phyloP scores from a whole-genome alignment of 2,888 invertebrate species.

The Acanthosepion pharaonis region DNA sequence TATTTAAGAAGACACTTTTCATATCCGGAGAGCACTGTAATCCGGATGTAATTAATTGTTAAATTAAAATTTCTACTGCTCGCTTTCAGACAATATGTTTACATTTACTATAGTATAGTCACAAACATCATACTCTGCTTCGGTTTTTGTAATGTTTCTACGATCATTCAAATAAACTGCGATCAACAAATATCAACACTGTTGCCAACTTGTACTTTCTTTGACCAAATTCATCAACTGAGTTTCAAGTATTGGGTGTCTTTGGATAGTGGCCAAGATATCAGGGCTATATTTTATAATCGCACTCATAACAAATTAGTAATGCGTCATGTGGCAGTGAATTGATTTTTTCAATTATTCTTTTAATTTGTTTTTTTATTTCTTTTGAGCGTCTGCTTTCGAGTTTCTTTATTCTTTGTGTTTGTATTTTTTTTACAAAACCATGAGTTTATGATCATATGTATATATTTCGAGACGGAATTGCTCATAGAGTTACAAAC shows the following conservation, averaged over 20 bases:
- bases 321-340: not conserved
- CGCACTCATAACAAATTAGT: conserved; percentile 13
- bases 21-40: too few relatives aligned
- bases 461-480: not conserved
- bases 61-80: too few relatives aligned
- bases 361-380: not conserved
- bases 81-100: too few relatives aligned
- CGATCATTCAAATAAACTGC: not conserved
- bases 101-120: too few relatives aligned
- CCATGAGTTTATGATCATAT: not conserved
- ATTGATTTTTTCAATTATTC: not conserved
- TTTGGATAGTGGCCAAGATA: not conserved
- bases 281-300: not conserved
- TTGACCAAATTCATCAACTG: not conserved
- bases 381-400: not conserved
- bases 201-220: not conserved
- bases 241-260: not conserved
- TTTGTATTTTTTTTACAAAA: not conserved
- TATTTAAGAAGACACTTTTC: too few relatives aligned
- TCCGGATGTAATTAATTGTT: too few relatives aligned
- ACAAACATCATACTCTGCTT: too few relatives aligned
- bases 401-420: not conserved
- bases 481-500: not conserved
- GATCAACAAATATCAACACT: not conserved
- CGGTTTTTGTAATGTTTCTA: too few relatives aligned